Evolutionary conservation across 2,888 invertebrate species (phyloP).

Genomic region (Dryomyza anilis): DNA sequence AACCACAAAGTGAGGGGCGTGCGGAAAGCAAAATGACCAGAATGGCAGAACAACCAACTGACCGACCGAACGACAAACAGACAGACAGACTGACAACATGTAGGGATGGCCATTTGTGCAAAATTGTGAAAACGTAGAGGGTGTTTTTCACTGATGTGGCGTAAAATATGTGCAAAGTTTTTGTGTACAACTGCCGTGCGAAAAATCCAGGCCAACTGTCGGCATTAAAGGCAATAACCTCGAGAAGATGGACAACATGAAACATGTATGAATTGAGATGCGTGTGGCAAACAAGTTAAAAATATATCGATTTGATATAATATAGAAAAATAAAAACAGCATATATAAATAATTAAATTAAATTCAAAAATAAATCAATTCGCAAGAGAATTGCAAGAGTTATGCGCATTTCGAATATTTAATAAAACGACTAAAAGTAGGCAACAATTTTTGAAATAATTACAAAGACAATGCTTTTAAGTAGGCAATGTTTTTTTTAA

Average conservation of each 20-base stretch:
- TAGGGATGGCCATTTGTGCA: no score
- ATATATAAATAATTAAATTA: no score
- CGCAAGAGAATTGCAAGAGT: background rate
- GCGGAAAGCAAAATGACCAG: background rate
- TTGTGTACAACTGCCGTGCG: no score
- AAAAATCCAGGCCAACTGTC: slow-evolving; percentile 31
- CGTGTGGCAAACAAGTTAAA: background rate
- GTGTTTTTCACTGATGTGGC: background rate
- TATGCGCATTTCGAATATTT: background rate
- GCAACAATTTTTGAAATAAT: background rate
- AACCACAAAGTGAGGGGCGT: background rate
- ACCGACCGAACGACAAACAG: background rate
- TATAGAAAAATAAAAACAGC: background rate
- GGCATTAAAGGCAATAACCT: slow-evolving; percentile 42
- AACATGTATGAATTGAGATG: slow-evolving; percentile 46
- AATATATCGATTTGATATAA: background rate
- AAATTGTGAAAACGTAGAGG: no score
- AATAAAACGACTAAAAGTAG: background rate
- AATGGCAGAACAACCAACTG: slow-evolving; percentile 2
- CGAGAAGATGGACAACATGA: slow-evolving; percentile 44
- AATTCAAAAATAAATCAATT: no score
- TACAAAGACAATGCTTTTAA: background rate
- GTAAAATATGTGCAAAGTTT: no score
- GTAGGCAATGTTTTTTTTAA: background rate
- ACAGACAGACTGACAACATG: no score